Conservation (phyloP, 1,140 invertebrate genomes). For the Ceratina australensis region DNA sequence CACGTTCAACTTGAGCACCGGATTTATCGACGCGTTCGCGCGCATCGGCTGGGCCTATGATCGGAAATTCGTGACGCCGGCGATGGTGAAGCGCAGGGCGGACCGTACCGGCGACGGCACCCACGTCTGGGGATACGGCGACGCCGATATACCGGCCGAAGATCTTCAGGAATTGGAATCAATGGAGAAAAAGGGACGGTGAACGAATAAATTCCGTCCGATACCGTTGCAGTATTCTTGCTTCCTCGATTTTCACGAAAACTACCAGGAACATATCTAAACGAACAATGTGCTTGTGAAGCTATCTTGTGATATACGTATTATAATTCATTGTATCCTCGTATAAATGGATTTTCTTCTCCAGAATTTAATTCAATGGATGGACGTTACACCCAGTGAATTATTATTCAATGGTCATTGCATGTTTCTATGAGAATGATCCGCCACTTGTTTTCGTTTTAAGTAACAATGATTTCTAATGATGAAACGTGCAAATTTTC, state of each 20-base stretch:
- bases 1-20: conserved; percentile 84
- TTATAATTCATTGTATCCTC: too few relatives aligned
- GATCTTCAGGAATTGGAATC: conserved; percentile 79
- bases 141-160: conserved; percentile 79
- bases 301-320: too few relatives aligned
- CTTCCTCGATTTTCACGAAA: not conserved
- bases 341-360: too few relatives aligned
- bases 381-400: too few relatives aligned
- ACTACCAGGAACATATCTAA: not conserved
- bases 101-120: conserved; percentile 84
- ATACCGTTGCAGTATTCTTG: not conserved
- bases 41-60: conserved; percentile 88
- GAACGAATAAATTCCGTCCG: too few relatives aligned
- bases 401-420: too few relatives aligned
- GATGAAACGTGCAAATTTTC: too few relatives aligned
- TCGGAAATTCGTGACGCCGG: conserved; percentile 83
- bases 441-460: too few relatives aligned
- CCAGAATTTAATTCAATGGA: too few relatives aligned
- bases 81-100: conserved; percentile 83
- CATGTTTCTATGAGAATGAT: too few relatives aligned
- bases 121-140: conserved; percentile 82
- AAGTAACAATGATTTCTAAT: too few relatives aligned
- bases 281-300: not conserved
- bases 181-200: conserved; percentile 70
- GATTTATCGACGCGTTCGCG: conserved; percentile 86